These are phyloP conservation scores for Procavia capensis DNA, from an alignment of 2,113 vertebrate species.

Conservation along the genomic window DNA sequence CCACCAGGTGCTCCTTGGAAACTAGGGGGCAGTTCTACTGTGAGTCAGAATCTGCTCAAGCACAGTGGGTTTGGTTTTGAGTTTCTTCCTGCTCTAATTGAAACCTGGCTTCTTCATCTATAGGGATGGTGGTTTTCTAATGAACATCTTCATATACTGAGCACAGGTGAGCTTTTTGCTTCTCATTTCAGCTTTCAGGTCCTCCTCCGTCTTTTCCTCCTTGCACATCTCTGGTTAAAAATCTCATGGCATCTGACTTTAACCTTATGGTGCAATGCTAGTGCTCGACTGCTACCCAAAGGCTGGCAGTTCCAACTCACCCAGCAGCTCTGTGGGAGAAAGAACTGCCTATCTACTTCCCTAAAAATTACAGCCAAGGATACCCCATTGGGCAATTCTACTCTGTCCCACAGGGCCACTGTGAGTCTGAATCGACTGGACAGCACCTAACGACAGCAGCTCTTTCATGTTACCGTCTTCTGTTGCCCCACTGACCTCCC, in stretches of 20 bases:
- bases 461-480: neutral
- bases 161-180: neutral
- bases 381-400: neutral
- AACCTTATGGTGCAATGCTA: neutral
- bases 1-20: too few species aligned
- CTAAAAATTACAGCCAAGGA: neutral
- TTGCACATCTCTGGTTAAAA: neutral
- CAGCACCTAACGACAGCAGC: neutral
- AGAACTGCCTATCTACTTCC: too few species aligned
- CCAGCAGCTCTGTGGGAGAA: neutral
- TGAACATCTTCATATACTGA: neutral
- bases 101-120: neutral
- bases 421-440: neutral
- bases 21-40: too few species aligned
- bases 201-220: neutral
- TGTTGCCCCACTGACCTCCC: neutral
- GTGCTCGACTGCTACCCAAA: neutral
- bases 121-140: neutral
- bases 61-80: too few species aligned
- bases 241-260: neutral
- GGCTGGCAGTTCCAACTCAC: neutral
- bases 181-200: neutral
- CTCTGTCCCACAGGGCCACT: neutral
- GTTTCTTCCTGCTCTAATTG: conserved; percentile 5
- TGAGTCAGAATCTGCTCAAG: too few species aligned